Percentiles rank a stretch among this genome's conserved stretches.
phyloP scores from a whole-genome alignment of 2,797 vertebrate species.

The Crocodylus rhombifer region DNA sequence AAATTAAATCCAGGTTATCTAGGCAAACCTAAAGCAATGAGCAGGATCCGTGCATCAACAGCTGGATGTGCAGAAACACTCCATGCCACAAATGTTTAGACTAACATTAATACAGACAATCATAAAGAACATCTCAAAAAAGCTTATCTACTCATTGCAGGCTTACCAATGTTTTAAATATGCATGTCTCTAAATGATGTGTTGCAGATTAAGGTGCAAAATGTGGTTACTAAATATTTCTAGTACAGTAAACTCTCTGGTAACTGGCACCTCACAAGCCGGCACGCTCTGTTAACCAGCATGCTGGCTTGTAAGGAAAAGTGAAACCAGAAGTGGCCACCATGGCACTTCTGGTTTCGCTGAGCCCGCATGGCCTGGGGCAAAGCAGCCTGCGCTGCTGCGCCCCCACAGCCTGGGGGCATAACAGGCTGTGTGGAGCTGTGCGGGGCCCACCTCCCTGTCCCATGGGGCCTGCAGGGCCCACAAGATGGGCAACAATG shows the following conservation, averaged over 20 bases:
- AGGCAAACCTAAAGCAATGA: conserved; percentile 26
- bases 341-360: too few species aligned
- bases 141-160: background rate
- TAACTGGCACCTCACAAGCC: too few species aligned
- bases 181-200: conserved; percentile 9
- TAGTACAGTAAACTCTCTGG: too few species aligned
- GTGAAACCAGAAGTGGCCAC: too few species aligned
- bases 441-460: too few species aligned
- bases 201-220: background rate
- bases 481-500: background rate
- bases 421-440: too few species aligned
- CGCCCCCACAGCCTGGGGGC: too few species aligned
- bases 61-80: background rate
- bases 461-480: background rate
- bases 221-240: too few species aligned
- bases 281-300: too few species aligned
- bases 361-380: too few species aligned
- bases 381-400: too few species aligned
- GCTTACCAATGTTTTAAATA: background rate
- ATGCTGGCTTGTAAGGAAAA: too few species aligned
- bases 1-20: conserved; percentile 58
- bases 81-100: background rate
- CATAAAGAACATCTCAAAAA: background rate
- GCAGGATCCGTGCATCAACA: background rate
- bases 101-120: background rate